phyloP scores from a whole-genome alignment of 2,797 vertebrate genomes.

The Clamator glandarius region DNA sequence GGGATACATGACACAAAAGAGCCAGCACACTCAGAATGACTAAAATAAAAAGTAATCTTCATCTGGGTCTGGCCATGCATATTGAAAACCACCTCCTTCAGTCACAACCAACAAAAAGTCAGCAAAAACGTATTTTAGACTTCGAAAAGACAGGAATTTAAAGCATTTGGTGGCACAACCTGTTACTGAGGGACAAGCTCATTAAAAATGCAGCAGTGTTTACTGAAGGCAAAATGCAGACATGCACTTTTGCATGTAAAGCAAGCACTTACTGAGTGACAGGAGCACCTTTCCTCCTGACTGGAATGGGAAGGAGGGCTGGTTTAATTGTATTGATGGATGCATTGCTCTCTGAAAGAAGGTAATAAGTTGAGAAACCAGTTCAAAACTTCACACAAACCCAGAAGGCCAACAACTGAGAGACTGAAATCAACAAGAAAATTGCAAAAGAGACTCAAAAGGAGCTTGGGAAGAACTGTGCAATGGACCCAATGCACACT shows the following conservation, averaged over 20 bases:
- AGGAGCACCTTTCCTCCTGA: constrained; percentile 24
- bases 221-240: constrained; percentile 63
- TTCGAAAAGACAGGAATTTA: constrained; percentile 46
- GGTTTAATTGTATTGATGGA: constrained; percentile 13
- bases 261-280: neutral
- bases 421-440: neutral
- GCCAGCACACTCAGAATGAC: constrained; percentile 39
- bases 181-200: constrained; percentile 31
- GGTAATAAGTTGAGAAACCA: neutral
- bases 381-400: neutral
- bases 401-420: neutral
- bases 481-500: neutral
- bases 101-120: constrained; percentile 51
- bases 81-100: constrained; percentile 55
- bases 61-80: constrained; percentile 32
- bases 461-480: neutral
- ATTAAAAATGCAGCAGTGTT: constrained; percentile 57
- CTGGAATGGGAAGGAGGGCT: neutral
- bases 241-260: constrained; percentile 47
- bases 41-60: constrained; percentile 51
- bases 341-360: neutral
- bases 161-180: constrained; percentile 24
- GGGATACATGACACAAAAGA: constrained; percentile 41
- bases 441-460: neutral
- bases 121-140: constrained; percentile 67